Conservation (phyloP, 2,888 invertebrate species). For the Timandra comae region DNA sequence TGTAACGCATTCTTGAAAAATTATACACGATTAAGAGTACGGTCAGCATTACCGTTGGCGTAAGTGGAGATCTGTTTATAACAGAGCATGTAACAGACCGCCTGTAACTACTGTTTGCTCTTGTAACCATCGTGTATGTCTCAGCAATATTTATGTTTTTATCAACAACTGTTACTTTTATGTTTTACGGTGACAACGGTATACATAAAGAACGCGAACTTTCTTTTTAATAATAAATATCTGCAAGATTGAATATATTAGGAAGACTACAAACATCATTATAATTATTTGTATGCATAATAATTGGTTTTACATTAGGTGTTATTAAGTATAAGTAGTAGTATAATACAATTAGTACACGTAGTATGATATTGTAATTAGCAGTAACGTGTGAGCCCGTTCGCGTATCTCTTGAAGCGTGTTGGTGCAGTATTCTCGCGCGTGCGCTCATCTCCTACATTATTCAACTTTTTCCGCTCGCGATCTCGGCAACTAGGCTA, state of each 20-base stretch:
- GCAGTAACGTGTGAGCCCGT: constrained; percentile 15
- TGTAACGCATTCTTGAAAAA: background rate
- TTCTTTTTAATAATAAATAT: no score
- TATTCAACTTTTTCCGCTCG: constrained; percentile 67
- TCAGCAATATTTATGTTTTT: background rate
- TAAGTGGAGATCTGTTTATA: constrained; percentile 23
- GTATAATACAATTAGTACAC: background rate
- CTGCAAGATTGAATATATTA: no score
- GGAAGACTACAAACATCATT: no score
- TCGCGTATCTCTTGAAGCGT: constrained; percentile 17
- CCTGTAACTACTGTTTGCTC: constrained; percentile 3
- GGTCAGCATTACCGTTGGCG: constrained; percentile 33
- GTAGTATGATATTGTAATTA: constrained; percentile 1
- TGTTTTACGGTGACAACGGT: constrained; percentile 4
- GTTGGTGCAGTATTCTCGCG: constrained; percentile 26
- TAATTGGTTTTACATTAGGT: no score
- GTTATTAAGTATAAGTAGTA: no score
- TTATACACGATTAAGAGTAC: constrained; percentile 14
- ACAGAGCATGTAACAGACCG: constrained; percentile 36
- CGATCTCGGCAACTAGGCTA: constrained; percentile 63
- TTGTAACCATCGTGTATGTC: background rate
- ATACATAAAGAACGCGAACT: no score
- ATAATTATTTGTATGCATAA: no score
- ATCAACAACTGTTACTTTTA: constrained; percentile 2
- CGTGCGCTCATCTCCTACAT: constrained; percentile 40